Percentiles rank a stretch among this genome's conserved stretches.
Conservation (phyloP, 2,888 invertebrate genomes). For the Phaonia tiefii region DNA sequence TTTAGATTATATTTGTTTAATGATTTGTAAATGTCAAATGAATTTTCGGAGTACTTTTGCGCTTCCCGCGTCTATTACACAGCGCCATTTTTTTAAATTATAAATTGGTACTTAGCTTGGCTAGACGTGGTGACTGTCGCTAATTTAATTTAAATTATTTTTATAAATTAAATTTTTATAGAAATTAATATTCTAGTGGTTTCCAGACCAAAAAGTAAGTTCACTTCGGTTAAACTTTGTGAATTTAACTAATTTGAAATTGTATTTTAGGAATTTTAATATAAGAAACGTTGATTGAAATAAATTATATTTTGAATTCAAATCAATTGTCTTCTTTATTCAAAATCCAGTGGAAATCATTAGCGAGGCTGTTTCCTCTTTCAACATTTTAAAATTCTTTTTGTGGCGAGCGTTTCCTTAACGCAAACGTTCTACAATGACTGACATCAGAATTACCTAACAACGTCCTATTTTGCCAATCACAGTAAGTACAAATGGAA, state of each 20-base stretch:
- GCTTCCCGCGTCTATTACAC: neutral
- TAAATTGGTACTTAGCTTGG: neutral
- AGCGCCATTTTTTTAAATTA: neutral
- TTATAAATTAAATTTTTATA: too few relatives aligned
- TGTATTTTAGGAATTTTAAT: conserved; percentile 10
- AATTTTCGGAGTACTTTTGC: neutral
- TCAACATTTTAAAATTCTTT: conserved; percentile 3
- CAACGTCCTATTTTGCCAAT: neutral
- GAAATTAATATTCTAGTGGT: neutral
- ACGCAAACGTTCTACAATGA: too few relatives aligned
- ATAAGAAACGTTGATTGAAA: too few relatives aligned
- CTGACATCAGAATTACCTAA: neutral
- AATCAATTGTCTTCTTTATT: too few relatives aligned
- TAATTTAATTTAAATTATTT: too few relatives aligned
- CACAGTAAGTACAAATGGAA: neutral
- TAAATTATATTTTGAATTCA: too few relatives aligned
- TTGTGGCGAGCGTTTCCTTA: too few relatives aligned
- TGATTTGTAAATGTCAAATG: too few relatives aligned
- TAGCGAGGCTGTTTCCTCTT: too few relatives aligned
- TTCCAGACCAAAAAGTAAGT: neutral
- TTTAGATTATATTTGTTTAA: too few relatives aligned
- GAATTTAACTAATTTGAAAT: too few relatives aligned
- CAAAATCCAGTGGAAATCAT: conserved; percentile 1
- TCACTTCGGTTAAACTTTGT: too few relatives aligned
- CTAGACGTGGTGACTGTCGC: neutral